Conservation (phyloP, 2,113 vertebrate species). For the Camelus dromedarius region DNA sequence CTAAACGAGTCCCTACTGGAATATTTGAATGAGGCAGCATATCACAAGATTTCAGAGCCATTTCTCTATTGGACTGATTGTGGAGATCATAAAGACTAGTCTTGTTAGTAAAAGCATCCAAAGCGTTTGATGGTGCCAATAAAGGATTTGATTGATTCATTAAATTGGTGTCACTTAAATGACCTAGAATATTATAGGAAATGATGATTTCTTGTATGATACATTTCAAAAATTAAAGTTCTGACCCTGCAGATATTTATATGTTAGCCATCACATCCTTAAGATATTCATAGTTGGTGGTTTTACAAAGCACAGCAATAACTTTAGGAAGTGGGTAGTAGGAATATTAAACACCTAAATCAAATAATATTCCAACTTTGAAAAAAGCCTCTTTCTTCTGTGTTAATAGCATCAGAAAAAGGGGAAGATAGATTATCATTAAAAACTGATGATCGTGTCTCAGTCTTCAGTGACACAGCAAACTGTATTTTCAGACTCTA, state of each 20-base stretch:
- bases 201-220: background rate
- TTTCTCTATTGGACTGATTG: background rate
- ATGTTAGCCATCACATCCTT: background rate
- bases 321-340: background rate
- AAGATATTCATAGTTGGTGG: background rate
- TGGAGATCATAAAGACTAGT: background rate
- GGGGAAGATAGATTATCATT: slow-evolving; percentile 3
- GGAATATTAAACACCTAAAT: background rate
- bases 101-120: background rate
- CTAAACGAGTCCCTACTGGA: background rate
- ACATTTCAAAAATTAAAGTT: background rate
- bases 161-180: slow-evolving; percentile 10
- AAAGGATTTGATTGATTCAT: background rate
- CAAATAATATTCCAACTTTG: slow-evolving; percentile 21
- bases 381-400: background rate
- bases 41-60: background rate
- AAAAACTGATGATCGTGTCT: background rate
- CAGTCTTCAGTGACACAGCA: background rate
- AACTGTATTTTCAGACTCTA: slow-evolving; percentile 26
- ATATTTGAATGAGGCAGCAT: background rate
- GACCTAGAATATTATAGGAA: background rate
- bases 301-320: background rate
- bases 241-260: background rate
- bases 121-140: background rate
- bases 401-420: slow-evolving; percentile 19